phyloP scores from a whole-genome alignment of 2,113 vertebrate species.

The Xiphias gladius region DNA sequence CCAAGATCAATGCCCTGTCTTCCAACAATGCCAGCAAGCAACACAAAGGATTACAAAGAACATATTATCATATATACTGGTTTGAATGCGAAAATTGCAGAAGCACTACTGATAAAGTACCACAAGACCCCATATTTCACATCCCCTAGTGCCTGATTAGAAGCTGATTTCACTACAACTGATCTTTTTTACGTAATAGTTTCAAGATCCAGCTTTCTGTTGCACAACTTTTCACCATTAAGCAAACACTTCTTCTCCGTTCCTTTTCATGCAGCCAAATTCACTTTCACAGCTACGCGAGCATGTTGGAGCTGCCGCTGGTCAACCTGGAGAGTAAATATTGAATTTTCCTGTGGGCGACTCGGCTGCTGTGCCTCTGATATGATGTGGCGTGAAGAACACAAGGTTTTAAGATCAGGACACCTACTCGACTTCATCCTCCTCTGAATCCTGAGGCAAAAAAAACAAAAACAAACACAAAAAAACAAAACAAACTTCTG shows the following conservation, averaged over 20 bases:
- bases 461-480: neutral
- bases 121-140: neutral
- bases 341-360: slow-evolving; percentile 74
- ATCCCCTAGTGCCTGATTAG: neutral
- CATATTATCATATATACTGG: neutral
- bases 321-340: slow-evolving; percentile 76
- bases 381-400: slow-evolving; percentile 18
- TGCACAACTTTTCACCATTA: slow-evolving; percentile 38
- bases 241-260: slow-evolving; percentile 35
- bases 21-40: neutral
- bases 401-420: slow-evolving; percentile 6
- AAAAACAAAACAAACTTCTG: neutral
- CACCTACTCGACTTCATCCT: neutral
- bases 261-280: slow-evolving; percentile 14
- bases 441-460: neutral
- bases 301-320: slow-evolving; percentile 5
- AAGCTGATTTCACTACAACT: neutral
- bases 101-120: neutral
- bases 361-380: slow-evolving; percentile 11
- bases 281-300: slow-evolving; percentile 35
- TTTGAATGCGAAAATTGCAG: neutral
- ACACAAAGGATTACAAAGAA: neutral
- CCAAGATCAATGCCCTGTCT: neutral
- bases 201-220: neutral
- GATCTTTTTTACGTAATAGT: neutral